Percentiles rank a stretch among this genome's conserved stretches.
These are phyloP conservation scores for Neodiprion fabricii DNA, from an alignment of 1,140 invertebrate genomes.

Conservation along the genomic window DNA sequence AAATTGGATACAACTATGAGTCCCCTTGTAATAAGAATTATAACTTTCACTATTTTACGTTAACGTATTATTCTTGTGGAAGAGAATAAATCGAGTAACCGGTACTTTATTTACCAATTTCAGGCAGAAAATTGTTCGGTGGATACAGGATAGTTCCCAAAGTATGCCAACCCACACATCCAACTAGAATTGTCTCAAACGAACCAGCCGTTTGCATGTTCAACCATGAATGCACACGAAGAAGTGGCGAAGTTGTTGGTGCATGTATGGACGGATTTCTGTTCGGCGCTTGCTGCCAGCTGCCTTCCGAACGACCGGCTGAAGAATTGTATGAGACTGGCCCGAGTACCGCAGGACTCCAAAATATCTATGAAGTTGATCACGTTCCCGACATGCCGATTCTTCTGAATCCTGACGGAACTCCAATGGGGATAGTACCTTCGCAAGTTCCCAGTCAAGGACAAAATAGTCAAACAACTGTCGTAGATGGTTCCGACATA, in stretches of 20 bases:
- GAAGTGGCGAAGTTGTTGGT: constrained; percentile 83
- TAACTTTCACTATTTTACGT: too few relatives aligned
- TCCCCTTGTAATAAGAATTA: background rate
- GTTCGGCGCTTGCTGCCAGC: constrained; percentile 87
- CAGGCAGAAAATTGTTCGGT: constrained; percentile 80
- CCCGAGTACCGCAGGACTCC: constrained; percentile 19
- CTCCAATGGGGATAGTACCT: constrained; percentile 37
- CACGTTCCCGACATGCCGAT: constrained; percentile 55
- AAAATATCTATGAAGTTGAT: constrained; percentile 47
- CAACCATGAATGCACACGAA: constrained; percentile 85
- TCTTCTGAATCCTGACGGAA: constrained; percentile 51
- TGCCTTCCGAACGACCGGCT: constrained; percentile 55
- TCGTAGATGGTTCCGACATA: constrained; percentile 8
- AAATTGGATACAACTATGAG: too few relatives aligned
- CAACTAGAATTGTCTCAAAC: constrained; percentile 48
- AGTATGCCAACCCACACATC: constrained; percentile 70
- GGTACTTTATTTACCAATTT: constrained; percentile 46
- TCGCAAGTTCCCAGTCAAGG: constrained; percentile 1
- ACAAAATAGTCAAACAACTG: constrained; percentile 18
- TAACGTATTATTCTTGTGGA: background rate
- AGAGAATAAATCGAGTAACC: constrained; percentile 30
- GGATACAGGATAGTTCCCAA: constrained; percentile 84
- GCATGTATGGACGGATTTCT: constrained; percentile 92
- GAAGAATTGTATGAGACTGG: constrained; percentile 23
- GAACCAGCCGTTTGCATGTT: constrained; percentile 91